phyloP scores from a whole-genome alignment of 1,140 invertebrate species.

The Drosophila ficusphila region DNA sequence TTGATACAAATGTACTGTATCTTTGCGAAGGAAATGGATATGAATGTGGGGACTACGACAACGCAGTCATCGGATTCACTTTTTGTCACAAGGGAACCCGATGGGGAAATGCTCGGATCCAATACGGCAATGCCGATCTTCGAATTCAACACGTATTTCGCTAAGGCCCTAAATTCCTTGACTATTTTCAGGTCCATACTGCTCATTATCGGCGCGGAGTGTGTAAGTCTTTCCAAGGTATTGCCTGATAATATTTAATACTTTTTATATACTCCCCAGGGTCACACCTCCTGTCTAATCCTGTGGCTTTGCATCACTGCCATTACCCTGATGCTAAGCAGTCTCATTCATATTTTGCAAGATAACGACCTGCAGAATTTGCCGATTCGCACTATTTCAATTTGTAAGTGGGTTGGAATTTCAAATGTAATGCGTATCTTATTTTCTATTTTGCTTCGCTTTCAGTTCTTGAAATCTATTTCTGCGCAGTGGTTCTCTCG shows the following conservation, averaged over 20 bases:
- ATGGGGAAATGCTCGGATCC: neutral
- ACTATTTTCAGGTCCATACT: conserved; percentile 14
- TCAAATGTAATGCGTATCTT: neutral
- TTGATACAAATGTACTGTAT: conserved; percentile 9
- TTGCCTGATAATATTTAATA: too few relatives aligned
- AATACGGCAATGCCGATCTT: neutral
- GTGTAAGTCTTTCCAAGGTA: conserved; percentile 17
- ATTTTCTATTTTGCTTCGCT: neutral
- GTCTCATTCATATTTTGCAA: neutral
- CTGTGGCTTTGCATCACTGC: conserved; percentile 28
- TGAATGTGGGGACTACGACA: neutral
- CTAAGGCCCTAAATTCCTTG: neutral
- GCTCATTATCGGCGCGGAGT: conserved; percentile 18
- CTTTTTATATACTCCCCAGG: neutral
- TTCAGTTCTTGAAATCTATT: conserved; percentile 52
- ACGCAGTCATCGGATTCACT: neutral
- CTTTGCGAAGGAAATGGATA: neutral
- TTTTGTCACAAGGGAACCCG: neutral
- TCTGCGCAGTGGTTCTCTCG: conserved; percentile 25
- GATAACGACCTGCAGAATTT: neutral
- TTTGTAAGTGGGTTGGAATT: conserved; percentile 11
- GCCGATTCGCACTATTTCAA: neutral
- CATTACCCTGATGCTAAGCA: neutral
- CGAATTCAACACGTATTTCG: neutral
- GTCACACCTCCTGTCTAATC: conserved; percentile 31